These are phyloP conservation scores for Epinephelus malabaricus DNA, from an alignment of 2,797 vertebrate genomes.

Conservation along the genomic window DNA sequence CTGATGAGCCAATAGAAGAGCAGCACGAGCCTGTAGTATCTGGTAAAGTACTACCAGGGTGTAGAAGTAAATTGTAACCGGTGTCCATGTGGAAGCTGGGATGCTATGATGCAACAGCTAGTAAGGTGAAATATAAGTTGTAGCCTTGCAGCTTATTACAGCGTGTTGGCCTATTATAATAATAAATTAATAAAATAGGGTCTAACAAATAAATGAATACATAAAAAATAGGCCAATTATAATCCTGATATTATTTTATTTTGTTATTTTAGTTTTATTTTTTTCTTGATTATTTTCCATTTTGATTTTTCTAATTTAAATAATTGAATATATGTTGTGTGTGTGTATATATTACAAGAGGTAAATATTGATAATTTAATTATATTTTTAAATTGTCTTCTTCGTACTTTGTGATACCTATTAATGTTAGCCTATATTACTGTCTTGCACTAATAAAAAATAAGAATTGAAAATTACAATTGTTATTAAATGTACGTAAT, in stretches of 20 bases:
- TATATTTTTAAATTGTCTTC: not conserved
- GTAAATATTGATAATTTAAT: not conserved
- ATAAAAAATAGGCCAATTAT: not conserved
- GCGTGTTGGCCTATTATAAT: too few species aligned
- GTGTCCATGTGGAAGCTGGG: slow-evolving; percentile 11
- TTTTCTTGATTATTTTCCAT: too few species aligned
- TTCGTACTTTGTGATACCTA: not conserved
- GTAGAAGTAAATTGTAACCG: not conserved
- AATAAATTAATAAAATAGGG: too few species aligned
- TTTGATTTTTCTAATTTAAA: too few species aligned
- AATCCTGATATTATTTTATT: not conserved
- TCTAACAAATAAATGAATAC: too few species aligned
- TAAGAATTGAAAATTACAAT: not conserved
- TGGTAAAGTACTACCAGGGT: not conserved
- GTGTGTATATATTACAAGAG: not conserved
- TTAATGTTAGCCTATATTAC: too few species aligned
- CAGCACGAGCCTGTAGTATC: not conserved
- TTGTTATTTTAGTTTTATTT: too few species aligned
- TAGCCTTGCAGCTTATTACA: too few species aligned
- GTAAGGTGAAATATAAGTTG: not conserved
- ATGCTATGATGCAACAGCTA: slow-evolving; percentile 11
- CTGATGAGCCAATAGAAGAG: slow-evolving; percentile 64
- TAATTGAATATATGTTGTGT: too few species aligned
- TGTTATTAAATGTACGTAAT: not conserved
- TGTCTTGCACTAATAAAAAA: not conserved